Evolutionary conservation across 2,113 vertebrate genomes (phyloP).

Genomic region (Uria lomvia): DNA sequence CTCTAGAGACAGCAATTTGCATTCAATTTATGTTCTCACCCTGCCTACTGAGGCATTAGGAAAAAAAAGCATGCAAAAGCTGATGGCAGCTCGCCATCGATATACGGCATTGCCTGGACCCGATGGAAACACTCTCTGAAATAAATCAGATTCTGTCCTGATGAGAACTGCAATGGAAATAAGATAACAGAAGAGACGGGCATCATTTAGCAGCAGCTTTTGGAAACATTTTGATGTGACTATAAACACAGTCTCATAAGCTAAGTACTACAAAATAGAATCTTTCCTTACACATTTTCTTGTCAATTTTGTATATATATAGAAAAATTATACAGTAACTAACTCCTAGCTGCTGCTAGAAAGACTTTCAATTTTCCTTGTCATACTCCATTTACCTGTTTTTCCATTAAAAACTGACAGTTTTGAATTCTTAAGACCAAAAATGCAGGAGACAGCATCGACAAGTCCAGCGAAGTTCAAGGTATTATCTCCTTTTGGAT

Average conservation of each 20-base stretch:
- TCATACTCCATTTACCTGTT: constrained; percentile 74
- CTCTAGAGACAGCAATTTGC: not conserved
- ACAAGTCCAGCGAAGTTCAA: constrained; percentile 79
- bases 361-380: not conserved
- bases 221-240: not conserved
- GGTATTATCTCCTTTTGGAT: constrained; percentile 89
- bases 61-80: not conserved
- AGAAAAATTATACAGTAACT: not conserved
- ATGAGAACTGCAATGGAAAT: not conserved
- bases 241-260: not conserved
- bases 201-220: constrained; percentile 26
- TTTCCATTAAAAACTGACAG: constrained; percentile 79
- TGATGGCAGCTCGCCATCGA: constrained; percentile 9
- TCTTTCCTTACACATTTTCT: not conserved
- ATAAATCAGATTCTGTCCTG: constrained; percentile 1
- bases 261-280: not conserved
- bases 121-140: not conserved
- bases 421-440: constrained; percentile 74
- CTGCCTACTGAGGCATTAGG: constrained; percentile 1
- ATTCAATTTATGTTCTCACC: not conserved
- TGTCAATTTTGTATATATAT: not conserved
- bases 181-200: not conserved
- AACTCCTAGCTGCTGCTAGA: not conserved
- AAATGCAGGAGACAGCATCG: constrained; percentile 81
- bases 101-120: not conserved